phyloP scores from a whole-genome alignment of 1,140 invertebrate genomes.

The Diprion similis region DNA sequence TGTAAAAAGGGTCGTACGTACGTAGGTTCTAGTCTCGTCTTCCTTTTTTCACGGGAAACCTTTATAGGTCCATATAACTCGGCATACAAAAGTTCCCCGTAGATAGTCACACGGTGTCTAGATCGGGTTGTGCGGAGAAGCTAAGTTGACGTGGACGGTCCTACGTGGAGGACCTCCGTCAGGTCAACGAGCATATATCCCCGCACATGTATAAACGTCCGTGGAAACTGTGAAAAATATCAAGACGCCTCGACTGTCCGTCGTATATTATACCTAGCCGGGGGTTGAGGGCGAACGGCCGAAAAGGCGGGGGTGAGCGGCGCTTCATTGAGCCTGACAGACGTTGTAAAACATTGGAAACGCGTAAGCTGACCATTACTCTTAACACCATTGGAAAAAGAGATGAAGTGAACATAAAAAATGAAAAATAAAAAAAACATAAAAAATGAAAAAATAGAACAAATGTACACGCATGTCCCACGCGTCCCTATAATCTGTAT shows the following conservation, averaged over 20 bases:
- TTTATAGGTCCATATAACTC: slow-evolving; percentile 7
- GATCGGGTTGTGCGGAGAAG: no score
- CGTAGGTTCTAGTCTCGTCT: neutral
- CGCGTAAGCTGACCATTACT: slow-evolving; percentile 2
- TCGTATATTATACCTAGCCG: neutral
- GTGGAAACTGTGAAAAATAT: neutral
- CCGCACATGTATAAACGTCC: neutral
- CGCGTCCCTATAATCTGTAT: neutral
- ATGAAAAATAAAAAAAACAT: no score
- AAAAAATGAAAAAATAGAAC: no score
- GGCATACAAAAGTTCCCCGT: neutral
- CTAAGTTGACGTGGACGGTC: no score
- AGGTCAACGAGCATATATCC: neutral
- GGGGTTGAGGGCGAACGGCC: neutral
- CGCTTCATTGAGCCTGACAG: neutral
- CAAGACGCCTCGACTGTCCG: neutral
- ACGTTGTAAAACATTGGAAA: slow-evolving; percentile 4
- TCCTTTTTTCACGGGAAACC: neutral
- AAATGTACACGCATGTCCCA: no score
- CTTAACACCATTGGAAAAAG: neutral
- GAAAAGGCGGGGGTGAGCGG: neutral
- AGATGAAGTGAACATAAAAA: neutral
- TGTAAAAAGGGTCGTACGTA: neutral
- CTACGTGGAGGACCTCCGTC: neutral
- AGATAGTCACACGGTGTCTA: no score